phyloP scores from a whole-genome alignment of 1,140 invertebrate species.

The Bombyx mandarina region DNA sequence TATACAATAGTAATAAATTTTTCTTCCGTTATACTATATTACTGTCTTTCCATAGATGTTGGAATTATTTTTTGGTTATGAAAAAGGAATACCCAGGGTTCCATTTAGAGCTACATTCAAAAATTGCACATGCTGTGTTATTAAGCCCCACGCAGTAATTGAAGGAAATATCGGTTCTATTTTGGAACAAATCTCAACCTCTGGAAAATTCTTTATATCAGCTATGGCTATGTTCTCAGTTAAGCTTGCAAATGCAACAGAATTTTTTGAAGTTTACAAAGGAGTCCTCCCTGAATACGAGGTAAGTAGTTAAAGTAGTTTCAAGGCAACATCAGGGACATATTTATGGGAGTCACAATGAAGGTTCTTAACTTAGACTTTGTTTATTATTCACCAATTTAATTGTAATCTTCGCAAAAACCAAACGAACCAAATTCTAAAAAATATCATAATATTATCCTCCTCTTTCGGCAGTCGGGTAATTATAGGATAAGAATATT shows the following conservation, averaged over 20 bases:
- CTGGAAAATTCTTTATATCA: slow-evolving; percentile 82
- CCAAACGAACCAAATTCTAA: too few species aligned
- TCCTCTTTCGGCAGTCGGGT: too few species aligned
- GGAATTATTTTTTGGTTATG: slow-evolving; percentile 76
- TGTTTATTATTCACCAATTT: too few species aligned
- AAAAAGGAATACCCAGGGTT: slow-evolving; percentile 55
- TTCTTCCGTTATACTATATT: neutral
- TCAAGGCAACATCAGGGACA: neutral
- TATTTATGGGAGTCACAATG: neutral
- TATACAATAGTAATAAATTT: neutral
- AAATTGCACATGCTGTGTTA: slow-evolving; percentile 88
- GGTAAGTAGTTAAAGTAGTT: slow-evolving; percentile 57
- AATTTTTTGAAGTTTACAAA: slow-evolving; percentile 95
- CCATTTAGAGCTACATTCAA: slow-evolving; percentile 73
- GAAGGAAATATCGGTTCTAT: slow-evolving; percentile 82
- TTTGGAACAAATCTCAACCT: slow-evolving; percentile 79
- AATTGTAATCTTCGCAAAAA: too few species aligned
- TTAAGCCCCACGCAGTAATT: slow-evolving; percentile 91
- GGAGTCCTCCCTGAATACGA: slow-evolving; percentile 87
- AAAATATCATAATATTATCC: too few species aligned
- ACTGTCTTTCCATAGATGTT: slow-evolving; percentile 58
- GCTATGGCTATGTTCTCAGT: slow-evolving; percentile 86
- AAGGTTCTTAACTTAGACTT: too few species aligned
- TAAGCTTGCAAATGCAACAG: slow-evolving; percentile 83
- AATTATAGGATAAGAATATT: too few species aligned